Conservation (phyloP, 2,888 invertebrate genomes). For the Drosophila ezoana region DNA sequence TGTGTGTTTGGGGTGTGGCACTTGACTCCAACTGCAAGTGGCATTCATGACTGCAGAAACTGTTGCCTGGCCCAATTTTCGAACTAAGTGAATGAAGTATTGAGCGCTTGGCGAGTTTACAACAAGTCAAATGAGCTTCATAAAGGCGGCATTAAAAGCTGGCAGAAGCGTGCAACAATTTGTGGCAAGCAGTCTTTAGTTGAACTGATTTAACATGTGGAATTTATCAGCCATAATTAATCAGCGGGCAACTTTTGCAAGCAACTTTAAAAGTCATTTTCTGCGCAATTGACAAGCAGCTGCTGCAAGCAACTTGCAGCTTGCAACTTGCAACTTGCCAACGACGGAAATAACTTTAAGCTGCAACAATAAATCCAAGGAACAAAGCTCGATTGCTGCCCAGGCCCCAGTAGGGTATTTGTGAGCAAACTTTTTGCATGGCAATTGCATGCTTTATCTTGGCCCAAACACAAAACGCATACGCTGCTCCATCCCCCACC, state of each 20-base stretch:
- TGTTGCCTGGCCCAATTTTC: constrained; percentile 28
- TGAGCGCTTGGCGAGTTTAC: constrained; percentile 24
- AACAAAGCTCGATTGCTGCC: constrained; percentile 32
- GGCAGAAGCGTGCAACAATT: constrained; percentile 14
- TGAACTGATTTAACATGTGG: constrained; percentile 37
- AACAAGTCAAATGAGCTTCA: constrained; percentile 68
- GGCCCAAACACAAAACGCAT: constrained; percentile 51
- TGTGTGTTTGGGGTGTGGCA: constrained; percentile 13
- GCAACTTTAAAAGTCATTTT: constrained; percentile 48
- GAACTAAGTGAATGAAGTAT: constrained; percentile 32
- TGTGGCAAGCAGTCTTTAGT: constrained; percentile 26
- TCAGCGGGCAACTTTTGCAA: constrained; percentile 47
- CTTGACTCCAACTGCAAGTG: constrained; percentile 29
- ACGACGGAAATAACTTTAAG: constrained; percentile 60
- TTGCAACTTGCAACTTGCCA: constrained; percentile 17
- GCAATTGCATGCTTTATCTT: constrained; percentile 75
- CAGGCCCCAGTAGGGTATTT: constrained; percentile 53
- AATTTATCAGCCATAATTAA: constrained; percentile 53
- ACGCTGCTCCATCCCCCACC: constrained; percentile 7
- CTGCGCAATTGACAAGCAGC: constrained; percentile 60
- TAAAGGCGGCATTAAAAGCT: constrained; percentile 70
- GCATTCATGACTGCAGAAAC: constrained; percentile 38
- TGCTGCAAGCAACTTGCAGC: constrained; percentile 36
- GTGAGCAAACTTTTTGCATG: constrained; percentile 59
- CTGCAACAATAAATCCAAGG: constrained; percentile 65